Evolutionary conservation across 2,113 vertebrate genomes (phyloP).

Genomic region (Loxodonta africana): DNA sequence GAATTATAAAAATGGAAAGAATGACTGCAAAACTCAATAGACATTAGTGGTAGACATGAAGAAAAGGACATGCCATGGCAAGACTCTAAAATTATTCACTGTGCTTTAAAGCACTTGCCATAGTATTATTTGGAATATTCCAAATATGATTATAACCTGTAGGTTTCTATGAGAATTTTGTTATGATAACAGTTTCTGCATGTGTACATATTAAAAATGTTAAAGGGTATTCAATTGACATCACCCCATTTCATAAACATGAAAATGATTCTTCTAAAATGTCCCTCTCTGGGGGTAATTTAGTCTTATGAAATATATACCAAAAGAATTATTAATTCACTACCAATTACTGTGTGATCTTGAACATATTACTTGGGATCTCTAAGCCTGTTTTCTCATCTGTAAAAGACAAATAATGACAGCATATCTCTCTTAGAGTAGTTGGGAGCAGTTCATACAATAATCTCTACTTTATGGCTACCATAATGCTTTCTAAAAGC

Average conservation of each 20-base stretch:
- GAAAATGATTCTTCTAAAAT: neutral
- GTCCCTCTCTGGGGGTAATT: neutral
- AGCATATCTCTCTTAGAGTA: neutral
- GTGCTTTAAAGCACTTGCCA: neutral
- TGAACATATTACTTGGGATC: neutral
- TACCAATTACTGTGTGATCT: neutral
- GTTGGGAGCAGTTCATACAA: neutral
- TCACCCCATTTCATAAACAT: neutral
- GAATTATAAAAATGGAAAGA: neutral
- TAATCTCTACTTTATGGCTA: neutral
- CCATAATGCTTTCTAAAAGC: neutral
- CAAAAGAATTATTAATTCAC: neutral
- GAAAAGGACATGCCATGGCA: neutral
- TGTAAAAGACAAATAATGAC: neutral
- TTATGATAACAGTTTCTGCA: neutral
- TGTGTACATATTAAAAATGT: neutral
- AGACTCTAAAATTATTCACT: neutral
- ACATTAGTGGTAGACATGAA: neutral
- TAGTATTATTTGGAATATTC: constrained; percentile 14
- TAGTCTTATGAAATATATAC: neutral
- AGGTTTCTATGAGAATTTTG: neutral
- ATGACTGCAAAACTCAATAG: neutral
- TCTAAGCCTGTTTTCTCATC: neutral
- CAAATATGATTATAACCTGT: neutral
- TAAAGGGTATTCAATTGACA: neutral